phyloP scores from a whole-genome alignment of 1,140 invertebrate species.

The Neuroterus valhalla region DNA sequence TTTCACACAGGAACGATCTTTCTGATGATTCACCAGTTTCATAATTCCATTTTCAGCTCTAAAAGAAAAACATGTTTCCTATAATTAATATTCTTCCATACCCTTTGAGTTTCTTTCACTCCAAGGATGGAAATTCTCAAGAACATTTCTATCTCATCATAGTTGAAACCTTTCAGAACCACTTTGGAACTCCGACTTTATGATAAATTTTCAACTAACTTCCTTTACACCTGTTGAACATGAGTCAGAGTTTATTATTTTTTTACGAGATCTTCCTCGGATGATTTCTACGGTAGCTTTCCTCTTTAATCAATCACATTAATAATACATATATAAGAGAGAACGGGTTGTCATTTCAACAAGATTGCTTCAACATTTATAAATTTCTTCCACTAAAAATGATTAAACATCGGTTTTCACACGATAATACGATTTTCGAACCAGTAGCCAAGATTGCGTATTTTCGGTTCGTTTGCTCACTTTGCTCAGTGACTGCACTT shows the following conservation, averaged over 20 bases:
- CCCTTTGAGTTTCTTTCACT: no score
- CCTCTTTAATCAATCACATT: background rate
- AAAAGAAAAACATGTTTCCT: no score
- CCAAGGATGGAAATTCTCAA: no score
- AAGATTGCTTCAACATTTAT: background rate
- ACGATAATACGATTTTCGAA: background rate
- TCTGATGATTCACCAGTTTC: no score
- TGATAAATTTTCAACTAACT: conserved; percentile 16
- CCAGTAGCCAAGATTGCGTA: conserved; percentile 12
- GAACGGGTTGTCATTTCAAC: background rate
- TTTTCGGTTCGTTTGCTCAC: conserved; percentile 27
- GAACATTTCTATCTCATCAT: no score
- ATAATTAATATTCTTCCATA: no score
- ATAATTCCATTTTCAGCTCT: no score
- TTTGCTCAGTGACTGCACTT: conserved; percentile 21
- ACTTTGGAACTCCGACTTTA: conserved; percentile 12
- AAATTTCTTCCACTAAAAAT: background rate
- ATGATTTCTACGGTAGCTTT: conserved; percentile 2
- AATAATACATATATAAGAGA: background rate
- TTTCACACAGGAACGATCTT: no score
- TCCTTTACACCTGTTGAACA: conserved; percentile 18
- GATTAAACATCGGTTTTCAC: conserved; percentile 3
- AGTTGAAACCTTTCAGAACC: background rate
- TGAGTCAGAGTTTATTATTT: background rate
- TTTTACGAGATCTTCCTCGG: background rate